A percentile compares a stretch with the other conserved stretches of the same genome.
Conservation (phyloP, 2,888 invertebrate genomes). For the Leptinotarsa haldemani region DNA sequence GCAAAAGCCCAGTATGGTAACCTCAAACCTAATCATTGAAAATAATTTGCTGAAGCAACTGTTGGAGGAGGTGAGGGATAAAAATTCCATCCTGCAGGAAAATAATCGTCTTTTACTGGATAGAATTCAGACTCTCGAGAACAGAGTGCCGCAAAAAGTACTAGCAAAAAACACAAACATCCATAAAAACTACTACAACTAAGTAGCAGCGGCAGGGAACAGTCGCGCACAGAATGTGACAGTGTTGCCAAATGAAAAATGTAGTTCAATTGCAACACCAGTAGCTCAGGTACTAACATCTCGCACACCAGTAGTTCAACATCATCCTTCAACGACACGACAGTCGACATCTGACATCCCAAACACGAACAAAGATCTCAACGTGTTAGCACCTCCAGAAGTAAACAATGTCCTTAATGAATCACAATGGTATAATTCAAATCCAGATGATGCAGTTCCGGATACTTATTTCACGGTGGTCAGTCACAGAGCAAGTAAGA, state of each 20-base stretch:
- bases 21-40: not conserved
- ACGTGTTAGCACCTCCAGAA: not conserved
- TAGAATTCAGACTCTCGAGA: not conserved
- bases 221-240: not conserved
- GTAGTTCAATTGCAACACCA: not conserved
- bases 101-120: not conserved
- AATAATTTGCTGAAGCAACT: slow-evolving; percentile 1
- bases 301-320: not conserved
- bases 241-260: not conserved
- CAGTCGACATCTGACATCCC: too few species aligned
- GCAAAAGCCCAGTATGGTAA: not conserved
- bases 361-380: not conserved
- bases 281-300: not conserved
- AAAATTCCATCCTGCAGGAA: not conserved
- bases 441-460: not conserved
- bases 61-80: not conserved
- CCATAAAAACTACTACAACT: not conserved
- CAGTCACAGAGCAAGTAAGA: not conserved
- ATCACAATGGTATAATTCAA: not conserved
- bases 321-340: not conserved
- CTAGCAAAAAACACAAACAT: not conserved
- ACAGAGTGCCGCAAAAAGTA: not conserved
- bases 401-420: not conserved
- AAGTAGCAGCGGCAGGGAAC: not conserved
- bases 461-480: not conserved